Conservation (phyloP, 2,888 invertebrate species). For the Clepsis dumicolana region DNA sequence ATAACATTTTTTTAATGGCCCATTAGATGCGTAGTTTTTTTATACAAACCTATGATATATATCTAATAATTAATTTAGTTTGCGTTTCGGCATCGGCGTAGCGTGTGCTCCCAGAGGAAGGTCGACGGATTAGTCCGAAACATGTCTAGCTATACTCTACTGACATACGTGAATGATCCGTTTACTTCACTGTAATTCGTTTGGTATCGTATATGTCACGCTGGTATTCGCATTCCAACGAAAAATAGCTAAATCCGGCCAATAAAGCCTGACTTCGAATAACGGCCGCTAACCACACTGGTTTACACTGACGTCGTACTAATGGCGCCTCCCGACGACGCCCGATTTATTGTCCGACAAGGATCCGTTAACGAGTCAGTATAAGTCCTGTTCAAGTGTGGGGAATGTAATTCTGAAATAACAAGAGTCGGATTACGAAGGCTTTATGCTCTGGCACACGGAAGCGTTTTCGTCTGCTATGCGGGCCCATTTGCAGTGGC, state of each 20-base stretch:
- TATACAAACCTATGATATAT: too few species aligned
- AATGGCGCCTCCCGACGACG: constrained; percentile 65
- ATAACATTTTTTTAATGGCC: too few species aligned
- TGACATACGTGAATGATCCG: too few species aligned
- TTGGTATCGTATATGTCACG: neutral
- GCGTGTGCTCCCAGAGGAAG: too few species aligned
- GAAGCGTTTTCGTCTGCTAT: constrained; percentile 7
- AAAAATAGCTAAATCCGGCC: neutral
- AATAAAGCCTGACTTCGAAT: neutral
- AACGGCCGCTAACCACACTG: constrained; percentile 6
- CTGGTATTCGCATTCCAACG: neutral
- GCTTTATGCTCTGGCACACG: constrained; percentile 2
- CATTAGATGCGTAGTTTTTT: too few species aligned
- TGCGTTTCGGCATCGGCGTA: too few species aligned
- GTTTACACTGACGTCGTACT: constrained; percentile 54
- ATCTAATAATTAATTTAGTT: too few species aligned
- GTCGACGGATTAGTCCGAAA: too few species aligned
- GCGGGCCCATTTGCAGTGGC: constrained; percentile 4
- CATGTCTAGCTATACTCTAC: too few species aligned
- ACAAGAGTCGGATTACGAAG: constrained; percentile 17
- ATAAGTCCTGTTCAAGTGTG: constrained; percentile 29
- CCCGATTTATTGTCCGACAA: constrained; percentile 45
- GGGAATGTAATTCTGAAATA: constrained; percentile 18
- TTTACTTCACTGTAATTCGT: too few species aligned
- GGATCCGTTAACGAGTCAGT: constrained; percentile 41